Percentiles rank a stretch among this genome's conserved stretches.
Conservation (phyloP, 92 coral and sea anemone species). For the Desmophyllum pertusum region DNA sequence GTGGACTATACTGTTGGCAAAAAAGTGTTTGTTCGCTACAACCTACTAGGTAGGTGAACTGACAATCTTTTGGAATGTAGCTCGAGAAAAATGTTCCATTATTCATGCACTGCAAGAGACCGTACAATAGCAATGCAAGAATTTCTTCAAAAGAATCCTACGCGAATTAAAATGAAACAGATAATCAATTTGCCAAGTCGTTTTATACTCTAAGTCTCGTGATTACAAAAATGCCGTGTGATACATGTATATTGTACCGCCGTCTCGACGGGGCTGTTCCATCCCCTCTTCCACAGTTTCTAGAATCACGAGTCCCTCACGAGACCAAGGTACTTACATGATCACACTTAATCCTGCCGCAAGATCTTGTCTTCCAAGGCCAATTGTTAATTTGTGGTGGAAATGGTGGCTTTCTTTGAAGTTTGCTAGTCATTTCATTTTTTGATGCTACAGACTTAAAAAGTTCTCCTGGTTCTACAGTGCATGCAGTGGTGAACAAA, state of each 20-base stretch:
- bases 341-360: constrained; percentile 29
- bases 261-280: not conserved
- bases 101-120: constrained; percentile 25
- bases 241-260: not conserved
- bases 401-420: constrained; percentile 38
- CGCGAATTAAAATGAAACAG: not conserved
- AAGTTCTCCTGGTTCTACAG: not conserved
- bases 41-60: not conserved
- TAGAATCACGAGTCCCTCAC: not conserved
- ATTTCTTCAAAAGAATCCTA: constrained; percentile 1
- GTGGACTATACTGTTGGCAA: not conserved
- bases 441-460: not conserved
- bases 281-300: not conserved
- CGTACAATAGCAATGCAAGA: constrained; percentile 18
- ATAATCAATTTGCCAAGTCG: not conserved
- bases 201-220: not conserved
- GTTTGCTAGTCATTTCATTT: constrained; percentile 53
- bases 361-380: constrained; percentile 37
- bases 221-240: not conserved
- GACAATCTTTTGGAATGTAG: constrained; percentile 34
- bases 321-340: constrained; percentile 37
- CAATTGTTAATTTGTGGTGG: constrained; percentile 28
- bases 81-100: constrained; percentile 17
- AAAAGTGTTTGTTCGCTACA: not conserved
- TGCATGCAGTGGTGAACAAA: not conserved